Conservation (phyloP, 2,888 invertebrate species). For the Microdon myrmicae region DNA sequence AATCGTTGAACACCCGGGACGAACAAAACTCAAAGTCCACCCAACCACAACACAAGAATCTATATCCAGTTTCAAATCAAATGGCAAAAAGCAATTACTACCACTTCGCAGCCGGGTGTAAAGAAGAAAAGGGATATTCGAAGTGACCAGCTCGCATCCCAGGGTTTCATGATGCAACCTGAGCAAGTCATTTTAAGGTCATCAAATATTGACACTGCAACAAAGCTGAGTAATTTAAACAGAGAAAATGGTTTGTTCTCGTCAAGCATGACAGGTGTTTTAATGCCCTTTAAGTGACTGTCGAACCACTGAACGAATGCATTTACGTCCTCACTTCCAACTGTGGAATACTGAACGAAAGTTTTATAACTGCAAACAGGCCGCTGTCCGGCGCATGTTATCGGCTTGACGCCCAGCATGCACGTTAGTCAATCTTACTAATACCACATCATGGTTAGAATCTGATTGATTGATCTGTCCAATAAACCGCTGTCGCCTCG, state of each 20-base stretch:
- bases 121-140: slow-evolving; percentile 28
- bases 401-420: no score
- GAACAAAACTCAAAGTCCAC: slow-evolving; percentile 2
- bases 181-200: slow-evolving; percentile 48
- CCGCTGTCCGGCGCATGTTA: no score
- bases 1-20: slow-evolving; percentile 43
- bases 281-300: slow-evolving; percentile 37
- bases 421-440: no score
- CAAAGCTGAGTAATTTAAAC: slow-evolving; percentile 26
- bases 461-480: no score
- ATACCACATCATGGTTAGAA: no score
- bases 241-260: slow-evolving; percentile 13
- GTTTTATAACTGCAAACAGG: no score
- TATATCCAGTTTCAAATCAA: slow-evolving; percentile 35
- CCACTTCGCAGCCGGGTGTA: slow-evolving; percentile 6
- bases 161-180: slow-evolving; percentile 46
- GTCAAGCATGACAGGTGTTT: slow-evolving; percentile 38
- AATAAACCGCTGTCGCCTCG: no score
- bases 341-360: slow-evolving; percentile 14
- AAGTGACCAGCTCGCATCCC: no score
- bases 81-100: slow-evolving; percentile 40
- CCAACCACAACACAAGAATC: background rate
- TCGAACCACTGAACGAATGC: slow-evolving; percentile 7
- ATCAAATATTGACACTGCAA: slow-evolving; percentile 51
- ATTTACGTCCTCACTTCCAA: background rate